Conservation (phyloP, 2,113 vertebrate genomes). For the Phrynosoma blainvillii region DNA sequence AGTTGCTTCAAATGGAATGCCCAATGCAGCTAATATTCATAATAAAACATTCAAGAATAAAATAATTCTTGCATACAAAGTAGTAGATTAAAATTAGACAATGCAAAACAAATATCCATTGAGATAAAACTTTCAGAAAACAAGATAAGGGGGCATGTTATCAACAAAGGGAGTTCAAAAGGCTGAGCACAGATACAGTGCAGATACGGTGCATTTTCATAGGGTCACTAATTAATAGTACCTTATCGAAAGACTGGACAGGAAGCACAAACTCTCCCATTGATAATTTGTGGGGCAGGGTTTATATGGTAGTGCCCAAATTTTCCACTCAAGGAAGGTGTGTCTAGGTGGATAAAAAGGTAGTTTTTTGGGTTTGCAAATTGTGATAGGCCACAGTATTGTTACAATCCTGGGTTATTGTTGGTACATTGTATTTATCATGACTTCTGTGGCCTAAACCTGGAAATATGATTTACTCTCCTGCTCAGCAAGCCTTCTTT, state of each 20-base stretch:
- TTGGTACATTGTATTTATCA: too few relatives aligned
- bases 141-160: neutral
- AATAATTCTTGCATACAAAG: neutral
- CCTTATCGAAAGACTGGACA: neutral
- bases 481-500: too few relatives aligned
- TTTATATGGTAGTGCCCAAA: neutral
- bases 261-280: neutral
- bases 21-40: too few relatives aligned
- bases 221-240: too few relatives aligned
- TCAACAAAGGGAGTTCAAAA: neutral
- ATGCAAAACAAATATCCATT: neutral
- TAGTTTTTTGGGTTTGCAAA: too few relatives aligned
- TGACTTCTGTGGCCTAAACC: too few relatives aligned
- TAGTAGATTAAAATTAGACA: neutral
- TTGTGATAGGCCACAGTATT: too few relatives aligned
- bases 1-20: neutral
- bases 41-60: neutral
- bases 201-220: neutral
- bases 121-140: neutral
- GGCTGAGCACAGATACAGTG: too few relatives aligned
- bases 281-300: neutral
- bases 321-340: too few relatives aligned
- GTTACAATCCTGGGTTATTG: too few relatives aligned
- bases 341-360: too few relatives aligned
- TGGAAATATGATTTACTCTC: too few relatives aligned